Evolutionary conservation across 1,140 invertebrate genomes (phyloP), one percentile per base, ranked within the genome.

Genomic region (Calliopsis andreniformis): DNA sequence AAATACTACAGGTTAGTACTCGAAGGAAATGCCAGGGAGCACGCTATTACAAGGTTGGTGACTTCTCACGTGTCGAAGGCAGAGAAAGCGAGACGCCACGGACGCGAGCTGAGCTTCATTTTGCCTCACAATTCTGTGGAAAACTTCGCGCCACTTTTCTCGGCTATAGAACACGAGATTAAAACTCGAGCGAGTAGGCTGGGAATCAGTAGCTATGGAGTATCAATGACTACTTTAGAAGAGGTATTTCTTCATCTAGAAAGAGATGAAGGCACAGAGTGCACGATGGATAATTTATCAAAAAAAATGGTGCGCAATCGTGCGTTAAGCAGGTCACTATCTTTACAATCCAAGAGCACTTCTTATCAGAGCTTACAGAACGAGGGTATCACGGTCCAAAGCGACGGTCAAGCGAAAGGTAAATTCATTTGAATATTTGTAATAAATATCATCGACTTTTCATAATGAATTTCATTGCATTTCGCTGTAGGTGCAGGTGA

Each of bases 181-280:
- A 94, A 93, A 66, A 93, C 93, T n/a, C 93, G 93, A 80, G 91
- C 92, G 7, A 93, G 93, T 45, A 91, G 94, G 68, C 89, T 96
- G 18, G 96, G 96, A 25, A 96, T 98, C 63, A 95, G 94, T 73
- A 97, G 96, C 86, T 98, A 97, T 89, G 97, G 97, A 0, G 95
- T 98, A 0, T 98, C 97, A 30, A 98, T 98, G 95, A 98, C 97
- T 18, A 98, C 97, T 0, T 89, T 99, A 68, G 98, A 99, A 91
- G 97, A 99, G 89, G 97, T 94, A 28, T 95, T 95, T 56, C 91
- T 98, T 45, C 95, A 96, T 83, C 85, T 97, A 56, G 96, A 96
- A 89, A 94, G 95, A 55, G 94, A 95, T 70, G 95, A 94, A 45
- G 95, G 95, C 51, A 93, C 93, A 0, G 95, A 93, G 63, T 92